phyloP scores from a whole-genome alignment of 1,140 invertebrate genomes.

The Agraylea sexmaculata region DNA sequence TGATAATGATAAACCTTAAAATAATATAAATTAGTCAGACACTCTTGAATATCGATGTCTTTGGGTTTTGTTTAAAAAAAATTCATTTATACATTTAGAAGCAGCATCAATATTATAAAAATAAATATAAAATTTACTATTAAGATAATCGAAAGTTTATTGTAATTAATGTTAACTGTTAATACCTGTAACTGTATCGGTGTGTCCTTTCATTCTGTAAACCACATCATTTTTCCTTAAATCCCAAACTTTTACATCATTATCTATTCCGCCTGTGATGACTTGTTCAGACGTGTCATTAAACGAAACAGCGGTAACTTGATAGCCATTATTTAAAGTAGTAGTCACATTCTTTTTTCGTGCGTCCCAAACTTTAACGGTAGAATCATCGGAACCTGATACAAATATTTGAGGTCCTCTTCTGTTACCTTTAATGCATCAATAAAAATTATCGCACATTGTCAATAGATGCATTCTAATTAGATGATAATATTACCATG shows the following conservation, averaged over 20 bases:
- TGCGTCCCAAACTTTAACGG: conserved; percentile 82
- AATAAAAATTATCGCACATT: background rate
- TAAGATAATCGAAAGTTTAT: background rate
- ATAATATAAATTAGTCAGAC: conserved; percentile 3
- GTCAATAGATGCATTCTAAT: conserved; percentile 8
- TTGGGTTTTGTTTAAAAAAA: background rate
- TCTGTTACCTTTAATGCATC: conserved; percentile 47
- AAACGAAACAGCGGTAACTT: conserved; percentile 84
- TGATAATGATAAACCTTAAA: conserved; percentile 65
- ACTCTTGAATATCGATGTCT: background rate
- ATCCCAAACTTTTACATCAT: conserved; percentile 98
- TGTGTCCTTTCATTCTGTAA: conserved; percentile 77
- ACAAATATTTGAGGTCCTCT: conserved; percentile 81
- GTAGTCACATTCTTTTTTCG: conserved; percentile 67
- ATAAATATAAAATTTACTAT: background rate
- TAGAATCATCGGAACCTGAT: conserved; percentile 92
- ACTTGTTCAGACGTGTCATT: conserved; percentile 92
- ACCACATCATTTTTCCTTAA: conserved; percentile 79
- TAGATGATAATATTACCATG: conserved; percentile 32
- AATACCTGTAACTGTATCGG: conserved; percentile 85
- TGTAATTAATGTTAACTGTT: conserved; percentile 1
- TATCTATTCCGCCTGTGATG: conserved; percentile 88
- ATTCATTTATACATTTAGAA: background rate
- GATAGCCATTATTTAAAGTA: conserved; percentile 73
- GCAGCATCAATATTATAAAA: background rate